phyloP scores from a whole-genome alignment of 1,140 invertebrate species.

The Orius insidiosus region DNA sequence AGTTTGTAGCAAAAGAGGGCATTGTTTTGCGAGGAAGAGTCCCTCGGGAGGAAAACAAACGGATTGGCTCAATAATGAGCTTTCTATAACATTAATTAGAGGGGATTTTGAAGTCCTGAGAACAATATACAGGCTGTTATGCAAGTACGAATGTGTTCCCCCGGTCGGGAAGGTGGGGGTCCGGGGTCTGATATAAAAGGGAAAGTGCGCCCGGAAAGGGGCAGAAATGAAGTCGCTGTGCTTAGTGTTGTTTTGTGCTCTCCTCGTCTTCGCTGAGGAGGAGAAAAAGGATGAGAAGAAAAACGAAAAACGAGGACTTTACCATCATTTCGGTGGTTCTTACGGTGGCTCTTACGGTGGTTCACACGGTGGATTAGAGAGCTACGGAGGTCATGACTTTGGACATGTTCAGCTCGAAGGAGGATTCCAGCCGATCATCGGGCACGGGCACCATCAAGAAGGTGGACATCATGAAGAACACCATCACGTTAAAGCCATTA shows the following conservation, averaged over 20 bases:
- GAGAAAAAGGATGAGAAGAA: constrained; percentile 20
- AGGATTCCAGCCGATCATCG: constrained; percentile 10
- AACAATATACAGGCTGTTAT: not conserved
- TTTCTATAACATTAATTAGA: no score
- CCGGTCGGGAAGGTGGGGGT: not conserved
- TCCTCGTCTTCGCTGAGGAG: not conserved
- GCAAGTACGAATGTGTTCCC: not conserved
- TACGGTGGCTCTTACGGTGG: constrained; percentile 5
- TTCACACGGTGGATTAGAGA: not conserved
- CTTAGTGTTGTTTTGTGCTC: not conserved
- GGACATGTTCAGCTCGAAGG: constrained; percentile 4
- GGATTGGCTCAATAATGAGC: no score
- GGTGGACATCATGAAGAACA: not conserved
- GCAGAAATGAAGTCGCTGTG: not conserved
- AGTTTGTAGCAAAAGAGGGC: no score
- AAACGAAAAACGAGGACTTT: constrained; percentile 11
- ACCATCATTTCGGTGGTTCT: not conserved
- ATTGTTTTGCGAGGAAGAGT: no score
- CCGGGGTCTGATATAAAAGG: constrained; percentile 4
- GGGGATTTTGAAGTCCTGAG: constrained; percentile 1
- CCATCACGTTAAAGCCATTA: constrained; percentile 10
- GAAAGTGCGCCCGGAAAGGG: constrained; percentile 4
- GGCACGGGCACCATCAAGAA: constrained; percentile 2
- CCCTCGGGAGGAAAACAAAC: no score
- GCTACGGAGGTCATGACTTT: constrained; percentile 1